These are phyloP conservation scores for Bryconaethiops microstoma DNA, from an alignment of 2,797 vertebrate genomes.

Conservation along the genomic window DNA sequence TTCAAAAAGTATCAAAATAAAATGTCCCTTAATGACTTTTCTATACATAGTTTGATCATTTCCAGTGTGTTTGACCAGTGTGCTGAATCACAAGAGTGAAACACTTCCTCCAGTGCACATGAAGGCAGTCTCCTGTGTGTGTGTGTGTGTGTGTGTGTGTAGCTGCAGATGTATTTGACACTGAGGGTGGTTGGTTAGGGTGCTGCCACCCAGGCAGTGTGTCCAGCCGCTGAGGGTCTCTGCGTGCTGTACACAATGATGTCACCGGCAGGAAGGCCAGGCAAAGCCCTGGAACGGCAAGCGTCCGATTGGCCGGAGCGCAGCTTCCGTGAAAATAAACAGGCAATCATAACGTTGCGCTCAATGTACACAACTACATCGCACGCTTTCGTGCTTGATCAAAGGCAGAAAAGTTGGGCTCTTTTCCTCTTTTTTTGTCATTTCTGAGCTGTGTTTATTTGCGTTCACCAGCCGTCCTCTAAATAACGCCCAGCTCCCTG, in stretches of 20 bases:
- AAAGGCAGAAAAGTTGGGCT: conserved; percentile 68
- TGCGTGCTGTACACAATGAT: conserved; percentile 82
- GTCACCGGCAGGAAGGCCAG: conserved; percentile 84
- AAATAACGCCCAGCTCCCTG: conserved; percentile 85
- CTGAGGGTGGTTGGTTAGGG: conserved; percentile 13
- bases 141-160: conserved; percentile 9
- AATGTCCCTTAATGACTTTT: too few relatives aligned
- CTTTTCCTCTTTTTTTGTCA: conserved; percentile 76
- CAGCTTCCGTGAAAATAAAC: conserved; percentile 89
- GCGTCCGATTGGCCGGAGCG: conserved; percentile 80
- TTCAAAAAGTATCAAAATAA: too few relatives aligned
- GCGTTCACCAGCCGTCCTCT: conserved; percentile 82
- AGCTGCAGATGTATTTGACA: neutral
- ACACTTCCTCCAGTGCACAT: neutral
- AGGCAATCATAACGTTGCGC: conserved; percentile 85
- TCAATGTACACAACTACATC: conserved; percentile 86
- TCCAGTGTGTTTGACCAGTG: neutral
- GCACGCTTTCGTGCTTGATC: conserved; percentile 88
- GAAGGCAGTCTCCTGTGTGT: neutral
- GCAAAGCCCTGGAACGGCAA: conserved; percentile 74
- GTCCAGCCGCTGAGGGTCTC: conserved; percentile 79
- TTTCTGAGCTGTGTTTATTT: conserved; percentile 86
- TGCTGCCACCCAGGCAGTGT: conserved; percentile 85
- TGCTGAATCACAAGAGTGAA: conserved; percentile 1
- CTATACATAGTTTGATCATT: neutral